These are phyloP conservation scores for Phortica magna DNA, from an alignment of 2,888 invertebrate species.

Conservation along the genomic window DNA sequence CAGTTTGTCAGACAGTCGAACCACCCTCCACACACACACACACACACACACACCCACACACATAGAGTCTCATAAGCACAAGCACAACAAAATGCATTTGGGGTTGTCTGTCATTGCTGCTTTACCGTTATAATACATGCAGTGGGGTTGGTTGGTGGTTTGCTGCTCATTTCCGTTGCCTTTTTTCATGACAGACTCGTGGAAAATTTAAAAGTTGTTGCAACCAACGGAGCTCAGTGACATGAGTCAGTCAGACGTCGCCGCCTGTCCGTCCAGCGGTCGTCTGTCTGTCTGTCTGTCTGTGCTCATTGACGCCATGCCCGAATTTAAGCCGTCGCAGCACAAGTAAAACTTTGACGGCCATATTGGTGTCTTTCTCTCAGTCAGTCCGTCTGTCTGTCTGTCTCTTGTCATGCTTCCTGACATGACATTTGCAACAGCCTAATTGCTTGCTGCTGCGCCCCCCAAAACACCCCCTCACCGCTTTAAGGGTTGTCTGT, in stretches of 20 bases:
- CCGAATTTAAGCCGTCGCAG: neutral
- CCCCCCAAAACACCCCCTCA: constrained; percentile 4
- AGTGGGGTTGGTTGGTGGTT: no score
- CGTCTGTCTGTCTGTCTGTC: constrained; percentile 7
- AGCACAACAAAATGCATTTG: neutral
- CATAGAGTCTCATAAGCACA: neutral
- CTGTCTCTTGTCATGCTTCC: constrained; percentile 60
- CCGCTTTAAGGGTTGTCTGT: constrained; percentile 55
- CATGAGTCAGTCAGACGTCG: neutral
- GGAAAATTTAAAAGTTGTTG: no score
- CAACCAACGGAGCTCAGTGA: neutral
- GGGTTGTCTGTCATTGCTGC: constrained; percentile 15
- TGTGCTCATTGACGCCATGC: neutral
- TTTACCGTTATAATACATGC: neutral
- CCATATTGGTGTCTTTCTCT: neutral
- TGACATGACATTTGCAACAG: constrained; percentile 33
- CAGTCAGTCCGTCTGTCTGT: constrained; percentile 28
- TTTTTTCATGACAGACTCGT: neutral
- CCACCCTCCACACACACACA: constrained; percentile 23
- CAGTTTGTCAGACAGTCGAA: constrained; percentile 12
- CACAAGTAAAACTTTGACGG: neutral
- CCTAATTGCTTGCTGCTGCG: constrained; percentile 18
- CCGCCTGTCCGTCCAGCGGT: neutral
- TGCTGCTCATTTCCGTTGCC: constrained; percentile 21
- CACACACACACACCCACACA: neutral